These are phyloP conservation scores for Leucophenga varia DNA, from an alignment of 1,140 invertebrate species.

Conservation along the genomic window DNA sequence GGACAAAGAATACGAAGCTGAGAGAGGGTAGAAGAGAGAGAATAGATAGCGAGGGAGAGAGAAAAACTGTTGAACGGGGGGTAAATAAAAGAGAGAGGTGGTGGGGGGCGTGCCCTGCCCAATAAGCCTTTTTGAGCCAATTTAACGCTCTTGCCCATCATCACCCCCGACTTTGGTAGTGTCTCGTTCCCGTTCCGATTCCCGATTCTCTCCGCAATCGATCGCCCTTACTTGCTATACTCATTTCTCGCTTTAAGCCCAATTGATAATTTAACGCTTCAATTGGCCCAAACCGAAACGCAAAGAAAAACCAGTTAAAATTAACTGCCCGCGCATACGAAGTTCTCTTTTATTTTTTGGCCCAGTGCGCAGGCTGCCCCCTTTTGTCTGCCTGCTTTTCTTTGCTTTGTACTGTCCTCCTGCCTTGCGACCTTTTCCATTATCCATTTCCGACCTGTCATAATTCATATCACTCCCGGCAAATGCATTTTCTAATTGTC, in stretches of 20 bases:
- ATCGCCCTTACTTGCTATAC: slow-evolving; percentile 13
- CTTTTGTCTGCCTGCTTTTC: slow-evolving; percentile 3
- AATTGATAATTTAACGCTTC: slow-evolving; percentile 53
- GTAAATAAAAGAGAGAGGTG: no score
- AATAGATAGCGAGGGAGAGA: no score
- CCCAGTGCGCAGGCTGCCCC: slow-evolving; percentile 22
- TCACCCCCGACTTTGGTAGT: no score
- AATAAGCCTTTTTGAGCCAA: slow-evolving; percentile 37
- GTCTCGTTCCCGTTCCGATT: no score
- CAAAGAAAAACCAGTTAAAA: slow-evolving; percentile 20
- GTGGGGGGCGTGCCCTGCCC: no score
- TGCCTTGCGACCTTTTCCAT: slow-evolving; percentile 8
- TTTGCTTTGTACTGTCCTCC: no score
- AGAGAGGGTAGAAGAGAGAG: no score
- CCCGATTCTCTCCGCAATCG: no score
- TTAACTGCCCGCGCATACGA: slow-evolving; percentile 17
- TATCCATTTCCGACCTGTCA: slow-evolving; percentile 31
- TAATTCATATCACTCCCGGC: slow-evolving; percentile 34
- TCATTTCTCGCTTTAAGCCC: slow-evolving; percentile 27
- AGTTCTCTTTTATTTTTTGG: no score
- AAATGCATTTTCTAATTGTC: slow-evolving; percentile 35
- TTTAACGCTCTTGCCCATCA: slow-evolving; percentile 38
- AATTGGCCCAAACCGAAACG: slow-evolving; percentile 24
- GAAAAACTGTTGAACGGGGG: no score
- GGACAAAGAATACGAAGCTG: no score